Evolutionary conservation across 2,888 invertebrate species (phyloP).

Genomic region (Baronia brevicornis): DNA sequence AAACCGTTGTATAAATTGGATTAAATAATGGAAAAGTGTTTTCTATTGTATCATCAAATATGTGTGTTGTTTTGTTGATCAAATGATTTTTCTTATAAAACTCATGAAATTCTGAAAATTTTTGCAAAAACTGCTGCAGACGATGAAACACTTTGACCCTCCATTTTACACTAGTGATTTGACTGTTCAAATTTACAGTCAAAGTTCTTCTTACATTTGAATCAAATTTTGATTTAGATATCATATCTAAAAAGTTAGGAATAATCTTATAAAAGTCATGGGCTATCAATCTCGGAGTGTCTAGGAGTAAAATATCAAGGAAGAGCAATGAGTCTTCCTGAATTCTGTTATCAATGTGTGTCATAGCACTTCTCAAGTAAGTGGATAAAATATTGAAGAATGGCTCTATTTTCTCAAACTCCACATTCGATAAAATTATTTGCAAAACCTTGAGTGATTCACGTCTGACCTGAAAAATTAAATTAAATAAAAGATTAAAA

Average conservation of each 20-base stretch:
- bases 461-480: constrained; percentile 62
- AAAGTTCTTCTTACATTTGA: constrained; percentile 80
- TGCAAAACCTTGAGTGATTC: constrained; percentile 75
- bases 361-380: constrained; percentile 92
- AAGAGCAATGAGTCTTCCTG: constrained; percentile 89
- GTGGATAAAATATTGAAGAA: constrained; percentile 86
- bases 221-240: constrained; percentile 82
- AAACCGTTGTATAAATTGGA: constrained; percentile 43
- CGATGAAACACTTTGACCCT: constrained; percentile 83
- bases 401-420: constrained; percentile 76
- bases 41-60: constrained; percentile 37
- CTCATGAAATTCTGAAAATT: constrained; percentile 45
- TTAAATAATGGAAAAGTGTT: constrained; percentile 50
- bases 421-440: constrained; percentile 54
- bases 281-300: constrained; percentile 79
- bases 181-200: constrained; percentile 80
- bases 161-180: constrained; percentile 86
- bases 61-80: constrained; percentile 24
- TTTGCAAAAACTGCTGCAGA: constrained; percentile 71
- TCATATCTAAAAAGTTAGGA: constrained; percentile 88
- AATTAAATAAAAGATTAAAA: constrained; percentile 1
- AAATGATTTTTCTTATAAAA: constrained; percentile 25
- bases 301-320: constrained; percentile 83
- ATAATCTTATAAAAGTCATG: constrained; percentile 82
- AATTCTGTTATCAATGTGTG: constrained; percentile 86